Evolutionary conservation across 2,797 vertebrate genomes (phyloP), one percentile per base, ranked within the genome.

Genomic region (Spondyliosoma cantharus): DNA sequence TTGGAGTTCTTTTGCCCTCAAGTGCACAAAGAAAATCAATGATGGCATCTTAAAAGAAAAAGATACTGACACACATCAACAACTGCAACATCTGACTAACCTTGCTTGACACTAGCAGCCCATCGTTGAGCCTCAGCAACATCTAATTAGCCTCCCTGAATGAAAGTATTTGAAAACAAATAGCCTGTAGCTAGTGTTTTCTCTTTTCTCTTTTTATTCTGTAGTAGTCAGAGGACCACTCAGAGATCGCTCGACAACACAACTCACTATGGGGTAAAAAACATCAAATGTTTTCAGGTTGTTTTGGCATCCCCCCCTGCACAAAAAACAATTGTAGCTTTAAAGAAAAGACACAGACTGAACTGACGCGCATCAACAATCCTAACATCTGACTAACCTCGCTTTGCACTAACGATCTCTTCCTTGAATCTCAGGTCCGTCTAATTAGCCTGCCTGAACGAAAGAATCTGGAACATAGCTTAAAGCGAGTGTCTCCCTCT

Each of bases 381-480:
- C 43, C 19, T 5, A 53, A 69, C 61, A 52, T 68, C 64, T 52
- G 43, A 60, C 56, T 20, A 4, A 71, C 63, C 50, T 52, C 4
- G 56, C 29, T 67, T 14, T 66, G 69, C 46, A 37, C 17, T 0
- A 27, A 2, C n/a, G 11, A 48, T 25, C 59, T 61, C 68, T 12
- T 60, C 7, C 24, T 27, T 42, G 24, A 69, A 64, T 42, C 42
- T 72, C 45, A 3, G 8, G 57, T 25, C 43, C 1, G 1, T 62
- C 50, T 63, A 76, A 84, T 83, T 72, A 81, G 56, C 56, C 29
- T n/a, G 27, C 7, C 24, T 43, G 29, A 45, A 75, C 17, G 13
- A 32, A 71, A 37, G 7, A 59, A 82, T 64, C 8, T 2, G 43
- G 70, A 61, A 50, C 20, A n/a, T 25, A 19, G 76, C 76, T 75